phyloP scores from a whole-genome alignment of 2,888 invertebrate species.

The Scelioninae gen. 2 region DNA sequence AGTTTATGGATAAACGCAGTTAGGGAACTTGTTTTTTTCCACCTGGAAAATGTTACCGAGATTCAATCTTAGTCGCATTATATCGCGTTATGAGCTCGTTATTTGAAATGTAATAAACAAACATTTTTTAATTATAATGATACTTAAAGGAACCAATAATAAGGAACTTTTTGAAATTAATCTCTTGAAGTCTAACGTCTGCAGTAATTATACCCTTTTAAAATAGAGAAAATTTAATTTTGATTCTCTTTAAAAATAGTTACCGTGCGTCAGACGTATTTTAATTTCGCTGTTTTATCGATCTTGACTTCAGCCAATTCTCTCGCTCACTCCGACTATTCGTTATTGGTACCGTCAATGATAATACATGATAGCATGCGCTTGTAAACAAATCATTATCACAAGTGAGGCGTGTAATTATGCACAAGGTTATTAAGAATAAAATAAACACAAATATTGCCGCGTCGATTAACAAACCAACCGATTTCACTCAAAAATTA shows the following conservation, averaged over 20 bases:
- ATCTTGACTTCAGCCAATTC: too few species aligned
- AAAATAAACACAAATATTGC: slow-evolving; percentile 20
- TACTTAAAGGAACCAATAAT: too few species aligned
- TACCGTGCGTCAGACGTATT: slow-evolving; percentile 27
- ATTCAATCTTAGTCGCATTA: too few species aligned
- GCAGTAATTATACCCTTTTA: not conserved
- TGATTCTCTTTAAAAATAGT: slow-evolving; percentile 26
- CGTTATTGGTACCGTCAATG: not conserved
- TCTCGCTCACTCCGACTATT: slow-evolving; percentile 5
- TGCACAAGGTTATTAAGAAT: slow-evolving; percentile 3
- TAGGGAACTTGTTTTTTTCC: too few species aligned
- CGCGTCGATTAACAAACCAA: not conserved
- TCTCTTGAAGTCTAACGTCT: not conserved
- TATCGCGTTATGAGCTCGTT: too few species aligned
- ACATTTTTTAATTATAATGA: too few species aligned
- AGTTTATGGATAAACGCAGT: too few species aligned
- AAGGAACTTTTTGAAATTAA: too few species aligned
- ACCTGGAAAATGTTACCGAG: too few species aligned
- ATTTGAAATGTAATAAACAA: too few species aligned
- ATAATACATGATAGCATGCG: not conserved
- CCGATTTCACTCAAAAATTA: not conserved
- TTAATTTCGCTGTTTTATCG: slow-evolving; percentile 23
- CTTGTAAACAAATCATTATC: slow-evolving; percentile 35
- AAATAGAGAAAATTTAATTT: not conserved
- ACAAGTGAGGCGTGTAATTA: slow-evolving; percentile 14